Conservation (phyloP, 2,113 vertebrate species). For the Crypturellus undulatus region DNA sequence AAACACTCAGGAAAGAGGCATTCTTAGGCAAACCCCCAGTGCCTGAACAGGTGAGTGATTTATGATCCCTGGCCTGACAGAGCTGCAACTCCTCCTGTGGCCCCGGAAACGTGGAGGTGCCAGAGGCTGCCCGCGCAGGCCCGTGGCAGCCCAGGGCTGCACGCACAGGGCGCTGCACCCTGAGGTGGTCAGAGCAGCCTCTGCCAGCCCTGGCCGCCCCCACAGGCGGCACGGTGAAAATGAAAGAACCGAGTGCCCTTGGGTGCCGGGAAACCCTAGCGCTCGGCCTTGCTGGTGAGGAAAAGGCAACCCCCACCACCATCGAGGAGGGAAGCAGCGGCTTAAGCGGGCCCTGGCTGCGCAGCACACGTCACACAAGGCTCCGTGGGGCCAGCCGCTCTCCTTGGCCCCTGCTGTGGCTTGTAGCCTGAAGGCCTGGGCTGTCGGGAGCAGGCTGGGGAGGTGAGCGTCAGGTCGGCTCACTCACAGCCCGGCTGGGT, state of each 20-base stretch:
- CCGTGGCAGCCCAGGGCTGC: neutral
- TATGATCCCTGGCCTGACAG: accelerated
- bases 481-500: neutral
- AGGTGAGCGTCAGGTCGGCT: neutral
- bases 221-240: neutral
- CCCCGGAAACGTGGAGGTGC: neutral
- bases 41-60: neutral
- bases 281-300: neutral
- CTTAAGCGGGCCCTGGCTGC: neutral
- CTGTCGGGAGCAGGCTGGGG: no score
- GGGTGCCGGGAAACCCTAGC: neutral
- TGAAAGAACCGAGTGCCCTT: neutral
- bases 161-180: neutral
- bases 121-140: accelerated
- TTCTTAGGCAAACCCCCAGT: neutral
- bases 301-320: neutral
- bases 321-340: neutral
- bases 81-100: accelerated
- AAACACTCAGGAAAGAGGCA: neutral
- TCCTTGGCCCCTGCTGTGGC: neutral
- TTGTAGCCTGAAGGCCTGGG: neutral
- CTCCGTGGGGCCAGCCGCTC: neutral
- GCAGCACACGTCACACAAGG: accelerated
- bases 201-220: neutral
- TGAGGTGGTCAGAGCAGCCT: neutral